phyloP scores from a whole-genome alignment of 2,797 vertebrate species.

The Spondyliosoma cantharus region DNA sequence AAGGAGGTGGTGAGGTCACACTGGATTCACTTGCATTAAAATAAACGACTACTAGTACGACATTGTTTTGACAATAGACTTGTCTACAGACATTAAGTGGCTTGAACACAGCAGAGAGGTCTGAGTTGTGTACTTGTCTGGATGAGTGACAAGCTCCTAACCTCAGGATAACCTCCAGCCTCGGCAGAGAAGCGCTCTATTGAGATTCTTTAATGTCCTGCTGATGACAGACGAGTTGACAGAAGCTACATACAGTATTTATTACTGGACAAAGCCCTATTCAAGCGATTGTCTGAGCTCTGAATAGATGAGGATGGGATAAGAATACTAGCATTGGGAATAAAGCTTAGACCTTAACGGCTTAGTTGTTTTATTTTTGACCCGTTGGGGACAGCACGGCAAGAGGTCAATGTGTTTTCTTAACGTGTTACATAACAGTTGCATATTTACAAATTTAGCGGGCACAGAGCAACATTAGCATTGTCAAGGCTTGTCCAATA shows the following conservation, averaged over 20 bases:
- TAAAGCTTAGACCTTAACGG: background rate
- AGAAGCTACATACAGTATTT: slow-evolving; percentile 42
- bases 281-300: slow-evolving; percentile 1
- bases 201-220: slow-evolving; percentile 31
- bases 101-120: background rate
- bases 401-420: background rate
- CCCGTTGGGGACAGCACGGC: background rate
- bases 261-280: slow-evolving; percentile 29
- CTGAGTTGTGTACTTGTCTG: background rate
- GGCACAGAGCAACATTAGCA: background rate
- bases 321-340: slow-evolving; percentile 1
- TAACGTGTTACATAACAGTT: background rate
- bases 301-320: slow-evolving; percentile 8
- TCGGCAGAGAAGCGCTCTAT: slow-evolving; percentile 1
- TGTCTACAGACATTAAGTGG: background rate
- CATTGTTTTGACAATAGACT: background rate
- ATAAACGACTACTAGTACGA: background rate
- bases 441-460: background rate
- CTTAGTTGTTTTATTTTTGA: background rate
- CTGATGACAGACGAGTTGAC: slow-evolving; percentile 41
- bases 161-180: slow-evolving; percentile 27
- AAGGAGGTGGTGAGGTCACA: background rate
- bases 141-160: slow-evolving; percentile 16
- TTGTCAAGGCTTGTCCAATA: no score
- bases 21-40: background rate